phyloP scores from a whole-genome alignment of 2,113 vertebrate species.

The Sardina pilchardus region DNA sequence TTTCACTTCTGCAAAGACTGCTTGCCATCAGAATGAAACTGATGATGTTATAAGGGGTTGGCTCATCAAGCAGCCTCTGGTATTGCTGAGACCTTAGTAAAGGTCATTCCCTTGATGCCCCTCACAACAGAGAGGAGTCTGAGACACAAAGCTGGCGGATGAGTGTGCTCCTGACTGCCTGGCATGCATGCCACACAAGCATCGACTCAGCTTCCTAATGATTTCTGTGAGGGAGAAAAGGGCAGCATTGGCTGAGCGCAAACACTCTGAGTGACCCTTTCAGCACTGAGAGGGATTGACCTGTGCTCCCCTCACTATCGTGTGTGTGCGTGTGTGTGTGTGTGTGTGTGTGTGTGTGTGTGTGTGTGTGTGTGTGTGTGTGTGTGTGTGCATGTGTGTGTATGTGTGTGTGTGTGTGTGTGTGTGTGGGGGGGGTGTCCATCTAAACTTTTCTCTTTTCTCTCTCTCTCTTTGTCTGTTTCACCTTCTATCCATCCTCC shows the following conservation, averaged over 20 bases:
- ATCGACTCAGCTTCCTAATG: constrained; percentile 30
- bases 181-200: not conserved
- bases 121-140: not conserved
- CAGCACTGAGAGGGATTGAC: constrained; percentile 12
- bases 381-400: not conserved
- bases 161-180: not conserved
- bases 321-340: not conserved
- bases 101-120: not conserved
- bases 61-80: not conserved
- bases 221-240: constrained; percentile 31
- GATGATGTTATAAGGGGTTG: not conserved
- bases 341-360: not conserved
- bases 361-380: not conserved
- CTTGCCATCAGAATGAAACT: not conserved
- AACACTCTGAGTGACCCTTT: constrained; percentile 37
- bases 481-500: not conserved
- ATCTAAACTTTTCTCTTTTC: not conserved
- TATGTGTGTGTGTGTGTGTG: not conserved
- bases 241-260: constrained; percentile 15
- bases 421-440: not conserved
- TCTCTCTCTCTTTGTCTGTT: not conserved
- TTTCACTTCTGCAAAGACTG: not conserved
- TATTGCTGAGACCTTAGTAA: not conserved
- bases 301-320: constrained; percentile 6
- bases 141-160: not conserved